Evolutionary conservation across 2,113 vertebrate species (phyloP).

Genomic region (Antechinus stuartii): DNA sequence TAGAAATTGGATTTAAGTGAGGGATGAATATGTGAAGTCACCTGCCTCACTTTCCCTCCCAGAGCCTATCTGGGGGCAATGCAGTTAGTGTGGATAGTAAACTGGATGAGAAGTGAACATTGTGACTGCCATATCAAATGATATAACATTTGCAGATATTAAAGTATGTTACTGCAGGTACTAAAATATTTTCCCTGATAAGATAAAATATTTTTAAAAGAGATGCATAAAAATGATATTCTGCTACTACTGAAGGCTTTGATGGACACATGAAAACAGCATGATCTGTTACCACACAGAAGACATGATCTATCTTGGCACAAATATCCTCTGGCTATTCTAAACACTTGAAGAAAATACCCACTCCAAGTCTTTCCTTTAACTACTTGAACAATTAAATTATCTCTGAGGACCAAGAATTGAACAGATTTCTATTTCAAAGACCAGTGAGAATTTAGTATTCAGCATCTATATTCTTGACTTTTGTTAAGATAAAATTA

Average conservation of each 20-base stretch:
- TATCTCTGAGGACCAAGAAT: background rate
- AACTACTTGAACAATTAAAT: background rate
- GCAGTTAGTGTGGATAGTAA: background rate
- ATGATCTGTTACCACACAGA: background rate
- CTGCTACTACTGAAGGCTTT: background rate
- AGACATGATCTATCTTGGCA: background rate
- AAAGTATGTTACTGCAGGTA: background rate
- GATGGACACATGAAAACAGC: background rate
- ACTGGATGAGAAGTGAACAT: background rate
- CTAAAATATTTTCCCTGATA: background rate
- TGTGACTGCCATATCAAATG: background rate
- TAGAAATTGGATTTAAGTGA: no score
- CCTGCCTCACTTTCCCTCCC: no score
- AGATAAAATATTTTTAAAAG: background rate
- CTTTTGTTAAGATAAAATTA: background rate
- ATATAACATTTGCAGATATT: background rate
- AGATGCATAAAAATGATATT: background rate
- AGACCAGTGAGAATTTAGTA: background rate
- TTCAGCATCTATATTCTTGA: background rate
- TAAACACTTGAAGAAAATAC: background rate
- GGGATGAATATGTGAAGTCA: no score
- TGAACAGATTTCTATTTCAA: background rate
- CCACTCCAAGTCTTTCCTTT: background rate
- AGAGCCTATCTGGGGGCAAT: background rate
- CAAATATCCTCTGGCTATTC: background rate